phyloP scores from a whole-genome alignment of 2,113 vertebrate genomes.

The Tachycineta bicolor region DNA sequence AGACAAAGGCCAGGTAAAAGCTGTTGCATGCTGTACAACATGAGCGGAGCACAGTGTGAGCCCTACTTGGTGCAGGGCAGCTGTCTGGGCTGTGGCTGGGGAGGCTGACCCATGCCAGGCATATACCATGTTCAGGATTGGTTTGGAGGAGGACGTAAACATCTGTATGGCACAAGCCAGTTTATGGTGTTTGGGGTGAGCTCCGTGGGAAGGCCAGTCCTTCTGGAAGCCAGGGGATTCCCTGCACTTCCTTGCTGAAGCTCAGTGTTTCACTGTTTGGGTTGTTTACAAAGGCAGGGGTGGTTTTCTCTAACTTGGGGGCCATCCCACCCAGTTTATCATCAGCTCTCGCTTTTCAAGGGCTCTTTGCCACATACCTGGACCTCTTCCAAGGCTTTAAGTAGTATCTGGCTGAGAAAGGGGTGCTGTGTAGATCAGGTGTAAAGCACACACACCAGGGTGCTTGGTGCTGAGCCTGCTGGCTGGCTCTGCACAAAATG shows the following conservation, averaged over 20 bases:
- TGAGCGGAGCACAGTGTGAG: background rate
- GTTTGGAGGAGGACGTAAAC: background rate
- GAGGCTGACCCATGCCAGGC: background rate
- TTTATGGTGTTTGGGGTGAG: background rate
- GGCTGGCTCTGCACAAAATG: background rate
- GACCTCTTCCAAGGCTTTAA: background rate
- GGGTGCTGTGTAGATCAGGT: background rate
- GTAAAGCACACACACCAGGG: background rate
- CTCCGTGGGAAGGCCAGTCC: fast-evolving
- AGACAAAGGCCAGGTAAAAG: background rate
- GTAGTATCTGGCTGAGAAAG: background rate
- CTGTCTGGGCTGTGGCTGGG: background rate
- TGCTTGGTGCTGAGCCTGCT: fast-evolving
- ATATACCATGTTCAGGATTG: background rate
- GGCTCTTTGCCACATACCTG: background rate
- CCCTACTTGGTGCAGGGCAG: background rate
- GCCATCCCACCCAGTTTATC: too few species aligned
- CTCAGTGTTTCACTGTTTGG: background rate
- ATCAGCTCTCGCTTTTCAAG: background rate
- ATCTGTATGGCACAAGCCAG: background rate
- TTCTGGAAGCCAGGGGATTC: background rate
- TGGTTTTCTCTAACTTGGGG: background rate
- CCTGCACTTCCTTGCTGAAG: background rate
- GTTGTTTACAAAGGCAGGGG: background rate
- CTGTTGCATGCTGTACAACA: background rate